A percentile compares a stretch with the other conserved stretches of the same genome.
phyloP scores from a whole-genome alignment of 2,888 invertebrate genomes.

The Drosophila affinis region DNA sequence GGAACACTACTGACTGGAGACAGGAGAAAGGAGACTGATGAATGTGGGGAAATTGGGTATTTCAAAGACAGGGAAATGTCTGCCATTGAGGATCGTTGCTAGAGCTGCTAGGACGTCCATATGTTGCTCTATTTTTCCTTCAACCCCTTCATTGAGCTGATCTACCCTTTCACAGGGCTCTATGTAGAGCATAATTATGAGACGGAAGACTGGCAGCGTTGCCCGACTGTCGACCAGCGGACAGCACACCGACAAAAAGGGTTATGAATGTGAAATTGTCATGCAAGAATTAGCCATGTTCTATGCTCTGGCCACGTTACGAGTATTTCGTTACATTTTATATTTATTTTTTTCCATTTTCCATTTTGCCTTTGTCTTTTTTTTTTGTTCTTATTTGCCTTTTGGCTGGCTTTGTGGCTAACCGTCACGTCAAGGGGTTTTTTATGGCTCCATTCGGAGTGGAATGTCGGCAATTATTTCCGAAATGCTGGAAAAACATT shows the following conservation, averaged over 20 bases:
- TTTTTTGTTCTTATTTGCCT: neutral
- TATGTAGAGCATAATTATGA: slow-evolving; percentile 68
- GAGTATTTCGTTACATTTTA: slow-evolving; percentile 65
- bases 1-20: neutral
- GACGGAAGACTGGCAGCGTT: slow-evolving; percentile 60
- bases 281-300: slow-evolving; percentile 82
- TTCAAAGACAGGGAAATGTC: neutral
- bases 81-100: neutral
- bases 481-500: slow-evolving; percentile 61
- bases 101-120: neutral
- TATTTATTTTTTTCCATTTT: slow-evolving; percentile 26
- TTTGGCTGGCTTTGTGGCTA: slow-evolving; percentile 49
- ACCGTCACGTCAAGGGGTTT: slow-evolving; percentile 66
- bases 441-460: slow-evolving; percentile 62
- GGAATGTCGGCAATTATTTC: slow-evolving; percentile 70
- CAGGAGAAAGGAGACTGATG: neutral
- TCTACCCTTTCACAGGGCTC: neutral
- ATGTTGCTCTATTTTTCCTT: neutral
- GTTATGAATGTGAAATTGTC: slow-evolving; percentile 83
- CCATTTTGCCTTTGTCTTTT: slow-evolving; percentile 11
- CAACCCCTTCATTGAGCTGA: neutral
- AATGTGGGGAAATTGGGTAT: neutral
- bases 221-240: slow-evolving; percentile 49
- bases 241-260: slow-evolving; percentile 61
- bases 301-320: slow-evolving; percentile 69